Evolutionary conservation across 2,113 vertebrate species (phyloP).

Genomic region (Corythornis vintsioides): DNA sequence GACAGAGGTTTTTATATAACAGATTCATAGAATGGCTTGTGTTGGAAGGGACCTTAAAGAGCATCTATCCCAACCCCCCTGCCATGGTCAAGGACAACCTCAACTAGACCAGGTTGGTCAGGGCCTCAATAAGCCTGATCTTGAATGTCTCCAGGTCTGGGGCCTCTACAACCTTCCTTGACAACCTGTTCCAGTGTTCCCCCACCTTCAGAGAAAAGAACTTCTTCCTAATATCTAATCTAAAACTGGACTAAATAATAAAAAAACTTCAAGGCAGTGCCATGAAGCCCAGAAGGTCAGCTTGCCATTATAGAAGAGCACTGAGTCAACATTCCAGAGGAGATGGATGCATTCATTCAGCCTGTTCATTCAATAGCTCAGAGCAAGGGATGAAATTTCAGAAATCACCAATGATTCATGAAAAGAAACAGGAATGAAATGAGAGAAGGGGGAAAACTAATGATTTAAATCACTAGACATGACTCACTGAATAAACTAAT

Average conservation of each 20-base stretch:
- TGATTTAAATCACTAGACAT: constrained; percentile 3
- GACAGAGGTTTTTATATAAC: neutral
- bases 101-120: too few species aligned
- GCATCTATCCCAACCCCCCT: too few species aligned
- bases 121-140: too few species aligned
- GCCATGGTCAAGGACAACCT: too few species aligned
- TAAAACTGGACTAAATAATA: too few species aligned
- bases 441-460: neutral
- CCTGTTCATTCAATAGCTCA: neutral
- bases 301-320: neutral
- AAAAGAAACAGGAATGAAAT: neutral
- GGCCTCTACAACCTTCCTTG: too few species aligned
- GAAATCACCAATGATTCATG: neutral
- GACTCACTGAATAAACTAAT: constrained; percentile 20
- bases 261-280: neutral
- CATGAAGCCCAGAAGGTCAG: neutral
- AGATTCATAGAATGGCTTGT: too few species aligned
- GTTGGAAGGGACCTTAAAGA: too few species aligned
- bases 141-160: too few species aligned
- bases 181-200: too few species aligned
- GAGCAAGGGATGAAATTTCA: neutral
- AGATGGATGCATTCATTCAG: neutral
- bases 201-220: too few species aligned
- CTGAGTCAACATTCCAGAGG: neutral
- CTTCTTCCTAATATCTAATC: too few species aligned